Conservation (phyloP, 1,140 invertebrate genomes). For the Zaprionus nigranus region DNA sequence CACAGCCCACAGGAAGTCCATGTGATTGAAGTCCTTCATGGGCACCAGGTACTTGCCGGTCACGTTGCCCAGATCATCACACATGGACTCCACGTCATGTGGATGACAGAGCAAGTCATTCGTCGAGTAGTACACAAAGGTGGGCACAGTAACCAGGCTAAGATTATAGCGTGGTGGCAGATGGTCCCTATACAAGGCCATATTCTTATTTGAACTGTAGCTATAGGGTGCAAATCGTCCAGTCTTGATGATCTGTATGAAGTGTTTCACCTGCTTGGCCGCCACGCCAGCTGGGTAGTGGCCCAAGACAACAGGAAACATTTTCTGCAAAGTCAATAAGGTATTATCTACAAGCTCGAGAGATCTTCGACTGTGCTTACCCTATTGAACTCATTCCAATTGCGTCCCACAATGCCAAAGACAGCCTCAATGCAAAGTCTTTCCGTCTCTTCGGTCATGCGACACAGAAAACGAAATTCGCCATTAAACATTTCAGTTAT, state of each 20-base stretch:
- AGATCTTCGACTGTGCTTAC: slow-evolving; percentile 30
- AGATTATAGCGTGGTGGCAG: slow-evolving; percentile 87
- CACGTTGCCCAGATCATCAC: slow-evolving; percentile 85
- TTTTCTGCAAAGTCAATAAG: slow-evolving; percentile 82
- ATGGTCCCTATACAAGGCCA: slow-evolving; percentile 84
- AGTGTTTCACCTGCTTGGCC: slow-evolving; percentile 82
- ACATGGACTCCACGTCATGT: slow-evolving; percentile 87
- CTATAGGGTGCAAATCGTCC: slow-evolving; percentile 78
- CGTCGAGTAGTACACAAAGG: slow-evolving; percentile 87
- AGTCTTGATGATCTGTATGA: slow-evolving; percentile 79
- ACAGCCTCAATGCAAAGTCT: slow-evolving; percentile 78
- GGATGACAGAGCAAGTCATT: slow-evolving; percentile 87
- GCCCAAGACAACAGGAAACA: slow-evolving; percentile 89
- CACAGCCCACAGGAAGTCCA: slow-evolving; percentile 89
- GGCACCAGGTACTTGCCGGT: slow-evolving; percentile 87
- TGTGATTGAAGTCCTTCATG: slow-evolving; percentile 87
- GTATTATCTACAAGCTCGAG: neutral
- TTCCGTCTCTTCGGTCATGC: slow-evolving; percentile 82
- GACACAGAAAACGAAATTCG: slow-evolving; percentile 78
- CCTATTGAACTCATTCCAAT: slow-evolving; percentile 81
- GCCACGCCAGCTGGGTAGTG: slow-evolving; percentile 87
- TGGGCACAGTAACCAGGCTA: slow-evolving; percentile 87
- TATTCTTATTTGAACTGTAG: slow-evolving; percentile 84
- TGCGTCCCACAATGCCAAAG: slow-evolving; percentile 79
- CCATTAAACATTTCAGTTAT: slow-evolving; percentile 82